Conservation (phyloP, 2,113 vertebrate genomes). For the Chrysemys picta region DNA sequence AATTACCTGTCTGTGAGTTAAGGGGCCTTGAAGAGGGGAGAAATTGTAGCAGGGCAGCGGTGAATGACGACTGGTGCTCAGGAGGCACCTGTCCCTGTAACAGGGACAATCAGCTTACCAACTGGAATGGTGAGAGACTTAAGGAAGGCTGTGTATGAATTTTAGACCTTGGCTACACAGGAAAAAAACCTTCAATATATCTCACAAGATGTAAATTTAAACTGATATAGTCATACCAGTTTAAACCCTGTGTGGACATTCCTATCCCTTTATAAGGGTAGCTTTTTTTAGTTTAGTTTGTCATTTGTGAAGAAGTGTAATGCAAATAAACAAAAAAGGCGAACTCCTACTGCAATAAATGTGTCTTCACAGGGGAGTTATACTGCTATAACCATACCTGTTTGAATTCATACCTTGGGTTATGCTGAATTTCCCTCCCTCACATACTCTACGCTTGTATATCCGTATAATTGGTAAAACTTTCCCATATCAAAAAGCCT, state of each 20-base stretch:
- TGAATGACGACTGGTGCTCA: background rate
- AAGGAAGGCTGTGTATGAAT: background rate
- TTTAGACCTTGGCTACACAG: background rate
- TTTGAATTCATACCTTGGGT: background rate
- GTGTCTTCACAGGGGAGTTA: background rate
- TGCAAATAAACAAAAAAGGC: background rate
- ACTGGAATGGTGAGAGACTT: background rate
- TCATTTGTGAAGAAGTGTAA: background rate
- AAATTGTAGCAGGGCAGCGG: background rate
- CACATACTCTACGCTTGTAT: too few species aligned
- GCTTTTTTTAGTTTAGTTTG: background rate
- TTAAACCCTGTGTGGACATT: background rate
- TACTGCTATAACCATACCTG: too few species aligned
- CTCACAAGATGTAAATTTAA: background rate
- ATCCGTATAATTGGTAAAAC: background rate
- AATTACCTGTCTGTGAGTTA: background rate
- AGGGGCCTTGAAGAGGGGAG: background rate
- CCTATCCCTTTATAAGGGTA: background rate
- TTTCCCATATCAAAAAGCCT: background rate
- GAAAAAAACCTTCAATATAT: background rate
- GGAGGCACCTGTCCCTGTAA: background rate
- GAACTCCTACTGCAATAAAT: background rate
- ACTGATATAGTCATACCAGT: background rate
- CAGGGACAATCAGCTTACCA: background rate
- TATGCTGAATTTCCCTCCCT: background rate